Evolutionary conservation across 2,888 invertebrate genomes (phyloP).

Genomic region (Noctua fimbriata): DNA sequence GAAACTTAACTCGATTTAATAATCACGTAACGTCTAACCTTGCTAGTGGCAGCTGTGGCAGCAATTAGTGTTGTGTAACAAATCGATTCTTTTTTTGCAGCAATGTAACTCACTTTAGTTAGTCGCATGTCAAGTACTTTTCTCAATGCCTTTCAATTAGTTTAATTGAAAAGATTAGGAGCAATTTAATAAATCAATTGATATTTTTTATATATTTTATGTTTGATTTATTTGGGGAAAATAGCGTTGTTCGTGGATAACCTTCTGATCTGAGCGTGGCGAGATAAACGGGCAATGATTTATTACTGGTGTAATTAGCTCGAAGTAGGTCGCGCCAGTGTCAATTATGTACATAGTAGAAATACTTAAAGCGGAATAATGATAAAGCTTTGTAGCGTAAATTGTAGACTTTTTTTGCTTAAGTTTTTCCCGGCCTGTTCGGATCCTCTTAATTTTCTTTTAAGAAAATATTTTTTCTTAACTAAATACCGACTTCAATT

Average conservation of each 20-base stretch:
- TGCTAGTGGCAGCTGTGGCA: constrained; percentile 69
- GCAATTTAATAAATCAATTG: constrained; percentile 49
- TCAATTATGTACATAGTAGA: constrained; percentile 61
- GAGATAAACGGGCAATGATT: constrained; percentile 61
- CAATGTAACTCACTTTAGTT: constrained; percentile 39
- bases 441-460: neutral
- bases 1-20: constrained; percentile 72
- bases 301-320: constrained; percentile 63
- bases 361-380: constrained; percentile 30
- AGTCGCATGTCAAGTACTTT: constrained; percentile 36
- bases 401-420: constrained; percentile 25
- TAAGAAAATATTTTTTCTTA: neutral
- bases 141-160: constrained; percentile 56
- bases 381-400: constrained; percentile 30
- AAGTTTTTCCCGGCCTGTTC: neutral
- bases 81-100: constrained; percentile 63
- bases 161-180: constrained; percentile 61
- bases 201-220: constrained; percentile 39
- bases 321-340: constrained; percentile 50
- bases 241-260: constrained; percentile 54
- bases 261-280: constrained; percentile 57
- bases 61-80: constrained; percentile 65
- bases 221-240: constrained; percentile 58
- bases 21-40: constrained; percentile 79
- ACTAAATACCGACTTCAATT: neutral